phyloP scores from a whole-genome alignment of 2,888 invertebrate genomes.

The Toxonevra muliebris region DNA sequence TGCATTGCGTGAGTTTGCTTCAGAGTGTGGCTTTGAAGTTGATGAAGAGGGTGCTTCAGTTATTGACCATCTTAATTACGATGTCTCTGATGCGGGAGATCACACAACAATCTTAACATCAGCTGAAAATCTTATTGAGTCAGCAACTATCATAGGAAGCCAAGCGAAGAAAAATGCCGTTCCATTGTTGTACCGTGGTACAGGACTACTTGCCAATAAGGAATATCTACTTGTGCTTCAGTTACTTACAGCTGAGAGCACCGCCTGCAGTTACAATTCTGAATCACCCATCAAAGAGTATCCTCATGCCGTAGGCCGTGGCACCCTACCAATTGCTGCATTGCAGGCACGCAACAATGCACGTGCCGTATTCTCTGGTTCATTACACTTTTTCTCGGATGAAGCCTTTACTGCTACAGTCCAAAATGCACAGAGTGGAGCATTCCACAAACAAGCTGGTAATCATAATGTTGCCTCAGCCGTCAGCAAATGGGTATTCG shows the following conservation, averaged over 20 bases:
- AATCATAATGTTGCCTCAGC: conserved; percentile 85
- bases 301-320: conserved; percentile 95
- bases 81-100: conserved; percentile 86
- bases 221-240: conserved; percentile 93
- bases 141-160: conserved; percentile 86
- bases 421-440: conserved; percentile 79
- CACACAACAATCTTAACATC: conserved; percentile 93
- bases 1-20: conserved; percentile 91
- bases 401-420: conserved; percentile 88
- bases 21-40: conserved; percentile 97
- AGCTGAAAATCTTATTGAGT: conserved; percentile 83
- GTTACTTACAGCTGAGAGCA: conserved; percentile 89
- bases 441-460: conserved; percentile 77
- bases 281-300: conserved; percentile 89
- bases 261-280: conserved; percentile 95
- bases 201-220: conserved; percentile 90
- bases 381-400: conserved; percentile 96
- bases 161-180: conserved; percentile 67
- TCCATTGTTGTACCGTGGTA: conserved; percentile 88
- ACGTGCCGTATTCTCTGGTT: conserved; percentile 95
- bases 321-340: conserved; percentile 91
- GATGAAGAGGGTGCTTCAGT: conserved; percentile 96
- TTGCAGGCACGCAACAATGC: conserved; percentile 99
- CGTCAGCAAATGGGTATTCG: conserved; percentile 94
- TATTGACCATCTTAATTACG: conserved; percentile 97